These are phyloP conservation scores for Solenopsis fugax DNA, from an alignment of 1,140 invertebrate genomes.

Conservation along the genomic window DNA sequence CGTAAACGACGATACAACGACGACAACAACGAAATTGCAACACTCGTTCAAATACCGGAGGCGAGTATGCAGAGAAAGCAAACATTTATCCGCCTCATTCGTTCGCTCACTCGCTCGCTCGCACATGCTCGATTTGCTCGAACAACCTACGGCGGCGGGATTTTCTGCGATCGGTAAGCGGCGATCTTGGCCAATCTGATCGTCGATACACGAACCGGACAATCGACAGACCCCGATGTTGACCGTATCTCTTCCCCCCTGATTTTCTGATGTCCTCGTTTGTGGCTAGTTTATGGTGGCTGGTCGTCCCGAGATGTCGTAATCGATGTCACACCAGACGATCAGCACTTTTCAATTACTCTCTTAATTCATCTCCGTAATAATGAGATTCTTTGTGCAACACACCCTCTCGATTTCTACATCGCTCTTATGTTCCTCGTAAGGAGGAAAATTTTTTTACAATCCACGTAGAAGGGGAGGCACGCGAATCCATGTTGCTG, in stretches of 20 bases:
- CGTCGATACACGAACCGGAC: background rate
- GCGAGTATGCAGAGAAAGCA: constrained; percentile 54
- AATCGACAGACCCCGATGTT: background rate
- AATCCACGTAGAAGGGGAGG: background rate
- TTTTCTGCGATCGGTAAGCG: constrained; percentile 33
- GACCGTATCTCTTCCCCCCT: background rate
- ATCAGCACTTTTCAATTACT: constrained; percentile 18
- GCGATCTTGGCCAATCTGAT: constrained; percentile 53
- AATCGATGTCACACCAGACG: constrained; percentile 1
- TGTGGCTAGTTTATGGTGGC: constrained; percentile 1
- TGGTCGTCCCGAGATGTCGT: background rate
- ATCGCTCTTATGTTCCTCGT: background rate
- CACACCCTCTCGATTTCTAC: background rate
- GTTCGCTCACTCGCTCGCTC: constrained; percentile 7
- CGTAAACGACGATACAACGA: background rate
- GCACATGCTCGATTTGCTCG: constrained; percentile 35
- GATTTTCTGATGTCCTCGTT: background rate
- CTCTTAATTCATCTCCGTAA: constrained; percentile 11
- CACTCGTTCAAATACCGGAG: constrained; percentile 44
- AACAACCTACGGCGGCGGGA: background rate
- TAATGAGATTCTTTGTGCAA: constrained; percentile 14
- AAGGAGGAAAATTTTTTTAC: constrained; percentile 4
- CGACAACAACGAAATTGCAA: constrained; percentile 62
- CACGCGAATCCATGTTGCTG: background rate
- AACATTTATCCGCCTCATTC: constrained; percentile 49